These are phyloP conservation scores for Penaeus indicus DNA, from an alignment of 1,140 invertebrate species.

Conservation along the genomic window DNA sequence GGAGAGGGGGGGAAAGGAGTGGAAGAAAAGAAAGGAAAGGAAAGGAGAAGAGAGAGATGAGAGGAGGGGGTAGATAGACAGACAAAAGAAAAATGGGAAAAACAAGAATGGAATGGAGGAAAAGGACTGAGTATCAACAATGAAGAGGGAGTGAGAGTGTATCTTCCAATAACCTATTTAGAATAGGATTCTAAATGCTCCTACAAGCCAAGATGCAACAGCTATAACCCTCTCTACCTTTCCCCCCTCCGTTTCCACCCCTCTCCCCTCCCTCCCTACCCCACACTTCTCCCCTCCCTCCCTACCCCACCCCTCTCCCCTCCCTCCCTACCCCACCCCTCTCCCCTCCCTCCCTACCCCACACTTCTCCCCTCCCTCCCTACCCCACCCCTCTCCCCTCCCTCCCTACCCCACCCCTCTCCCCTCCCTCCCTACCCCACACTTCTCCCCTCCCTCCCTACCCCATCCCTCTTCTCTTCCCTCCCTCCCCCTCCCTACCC, in stretches of 20 bases:
- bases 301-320: neutral
- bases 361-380: neutral
- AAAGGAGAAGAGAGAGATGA: no score
- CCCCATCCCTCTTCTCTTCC: neutral
- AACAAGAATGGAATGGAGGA: no score
- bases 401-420: neutral
- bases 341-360: neutral
- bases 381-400: neutral
- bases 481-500: constrained; percentile 11
- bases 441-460: constrained; percentile 18
- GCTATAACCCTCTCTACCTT: neutral
- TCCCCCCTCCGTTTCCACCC: neutral
- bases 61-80: no score
- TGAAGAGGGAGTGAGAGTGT: no score
- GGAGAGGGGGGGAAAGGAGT: no score
- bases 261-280: neutral
- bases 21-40: no score
- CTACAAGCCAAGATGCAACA: neutral
- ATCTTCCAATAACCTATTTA: no score
- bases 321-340: neutral
- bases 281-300: neutral
- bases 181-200: no score
- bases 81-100: no score
- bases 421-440: constrained; percentile 17
- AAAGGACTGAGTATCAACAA: no score